Evolutionary conservation across 2,797 vertebrate genomes (phyloP).

Genomic region (Chaetodon trifasciatus): DNA sequence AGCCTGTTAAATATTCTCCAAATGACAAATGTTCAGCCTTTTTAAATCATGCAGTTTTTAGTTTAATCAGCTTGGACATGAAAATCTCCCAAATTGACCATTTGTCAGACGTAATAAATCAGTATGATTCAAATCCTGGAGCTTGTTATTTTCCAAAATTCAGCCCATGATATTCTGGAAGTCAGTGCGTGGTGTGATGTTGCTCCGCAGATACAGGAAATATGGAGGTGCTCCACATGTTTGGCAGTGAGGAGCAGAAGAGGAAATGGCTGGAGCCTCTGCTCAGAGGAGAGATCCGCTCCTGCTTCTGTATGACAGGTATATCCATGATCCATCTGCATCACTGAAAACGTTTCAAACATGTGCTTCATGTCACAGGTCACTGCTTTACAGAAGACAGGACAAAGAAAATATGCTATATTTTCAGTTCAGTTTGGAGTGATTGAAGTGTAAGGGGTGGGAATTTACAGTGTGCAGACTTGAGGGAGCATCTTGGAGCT

Average conservation of each 20-base stretch:
- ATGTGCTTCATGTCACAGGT: not conserved
- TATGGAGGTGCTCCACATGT: slow-evolving; percentile 95
- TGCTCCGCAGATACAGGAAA: slow-evolving; percentile 91
- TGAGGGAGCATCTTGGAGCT: not conserved
- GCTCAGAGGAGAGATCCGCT: slow-evolving; percentile 90
- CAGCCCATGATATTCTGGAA: not conserved
- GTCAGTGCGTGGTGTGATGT: not conserved
- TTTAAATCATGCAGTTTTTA: not conserved
- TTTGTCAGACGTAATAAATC: not conserved
- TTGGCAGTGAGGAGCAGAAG: slow-evolving; percentile 93
- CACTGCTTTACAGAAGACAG: not conserved
- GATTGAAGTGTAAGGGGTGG: not conserved
- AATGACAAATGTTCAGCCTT: not conserved
- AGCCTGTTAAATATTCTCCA: not conserved
- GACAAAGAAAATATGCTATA: not conserved
- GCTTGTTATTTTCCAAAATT: not conserved
- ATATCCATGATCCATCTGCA: slow-evolving; percentile 14
- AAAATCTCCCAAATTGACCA: not conserved
- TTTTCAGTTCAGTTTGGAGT: not conserved
- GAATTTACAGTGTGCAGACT: not conserved
- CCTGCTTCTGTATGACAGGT: slow-evolving; percentile 99
- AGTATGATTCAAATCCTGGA: not conserved
- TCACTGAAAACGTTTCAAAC: not conserved
- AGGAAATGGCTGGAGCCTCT: slow-evolving; percentile 93
- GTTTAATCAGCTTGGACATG: not conserved